These are phyloP conservation scores for Hypotaenidia philippensis DNA, from an alignment of 2,797 vertebrate genomes.

Conservation along the genomic window DNA sequence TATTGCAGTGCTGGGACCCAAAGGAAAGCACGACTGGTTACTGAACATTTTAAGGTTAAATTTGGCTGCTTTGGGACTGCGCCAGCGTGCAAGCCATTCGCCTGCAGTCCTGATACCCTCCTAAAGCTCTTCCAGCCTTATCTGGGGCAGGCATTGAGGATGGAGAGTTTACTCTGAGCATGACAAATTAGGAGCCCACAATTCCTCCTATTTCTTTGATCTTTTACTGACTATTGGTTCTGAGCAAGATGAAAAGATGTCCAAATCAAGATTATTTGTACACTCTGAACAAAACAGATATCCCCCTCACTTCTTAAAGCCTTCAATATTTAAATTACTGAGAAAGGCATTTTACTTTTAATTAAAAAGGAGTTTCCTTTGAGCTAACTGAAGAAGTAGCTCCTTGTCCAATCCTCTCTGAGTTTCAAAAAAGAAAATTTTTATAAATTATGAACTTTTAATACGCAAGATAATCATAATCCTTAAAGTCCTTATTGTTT, in stretches of 20 bases:
- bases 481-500: background rate
- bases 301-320: background rate
- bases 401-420: background rate
- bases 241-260: background rate
- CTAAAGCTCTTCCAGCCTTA: background rate
- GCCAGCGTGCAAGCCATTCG: background rate
- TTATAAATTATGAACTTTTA: background rate
- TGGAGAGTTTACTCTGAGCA: background rate
- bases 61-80: background rate
- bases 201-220: background rate
- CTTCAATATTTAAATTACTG: background rate
- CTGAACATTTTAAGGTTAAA: background rate
- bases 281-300: background rate
- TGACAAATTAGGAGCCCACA: background rate
- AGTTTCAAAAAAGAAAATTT: background rate
- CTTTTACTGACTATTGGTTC: background rate
- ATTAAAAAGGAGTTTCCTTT: background rate
- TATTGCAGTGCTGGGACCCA: background rate
- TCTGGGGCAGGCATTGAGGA: background rate
- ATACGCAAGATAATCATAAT: background rate
- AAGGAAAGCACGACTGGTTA: background rate
- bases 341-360: background rate
- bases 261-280: background rate
- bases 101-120: background rate
- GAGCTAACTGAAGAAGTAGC: background rate